Evolutionary conservation across 1,140 invertebrate genomes (phyloP).

Genomic region (Atopsyche davidsoni): DNA sequence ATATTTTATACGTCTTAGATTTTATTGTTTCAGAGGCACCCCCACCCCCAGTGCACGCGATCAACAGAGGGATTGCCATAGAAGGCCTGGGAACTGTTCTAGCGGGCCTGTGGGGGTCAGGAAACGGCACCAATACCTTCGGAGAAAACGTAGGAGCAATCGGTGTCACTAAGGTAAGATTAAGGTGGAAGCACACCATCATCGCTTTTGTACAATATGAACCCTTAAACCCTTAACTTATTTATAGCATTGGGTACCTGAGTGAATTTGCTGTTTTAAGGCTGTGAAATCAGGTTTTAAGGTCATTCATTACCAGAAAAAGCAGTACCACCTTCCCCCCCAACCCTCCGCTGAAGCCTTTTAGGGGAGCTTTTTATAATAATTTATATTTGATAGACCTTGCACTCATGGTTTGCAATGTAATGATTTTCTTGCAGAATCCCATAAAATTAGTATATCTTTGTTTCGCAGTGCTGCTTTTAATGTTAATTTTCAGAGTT

Average conservation of each 20-base stretch:
- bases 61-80: conserved; percentile 78
- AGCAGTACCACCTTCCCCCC: conserved; percentile 7
- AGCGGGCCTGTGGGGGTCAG: conserved; percentile 75
- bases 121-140: conserved; percentile 83
- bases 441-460: not conserved
- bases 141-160: conserved; percentile 88
- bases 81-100: conserved; percentile 79
- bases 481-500: conserved; percentile 4
- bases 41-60: conserved; percentile 76
- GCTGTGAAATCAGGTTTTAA: too few species aligned
- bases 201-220: too few species aligned
- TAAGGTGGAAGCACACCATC: too few species aligned
- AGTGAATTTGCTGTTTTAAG: too few species aligned
- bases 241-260: too few species aligned
- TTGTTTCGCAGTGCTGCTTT: not conserved
- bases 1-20: too few species aligned
- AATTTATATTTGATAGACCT: not conserved
- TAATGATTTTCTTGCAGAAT: not conserved
- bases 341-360: not conserved
- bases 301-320: too few species aligned
- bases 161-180: conserved; percentile 61
- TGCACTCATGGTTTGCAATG: too few species aligned
- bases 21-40: conserved; percentile 57
- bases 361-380: not conserved
- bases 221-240: too few species aligned